phyloP scores from a whole-genome alignment of 2,888 invertebrate species.

The Pyralis farinalis region DNA sequence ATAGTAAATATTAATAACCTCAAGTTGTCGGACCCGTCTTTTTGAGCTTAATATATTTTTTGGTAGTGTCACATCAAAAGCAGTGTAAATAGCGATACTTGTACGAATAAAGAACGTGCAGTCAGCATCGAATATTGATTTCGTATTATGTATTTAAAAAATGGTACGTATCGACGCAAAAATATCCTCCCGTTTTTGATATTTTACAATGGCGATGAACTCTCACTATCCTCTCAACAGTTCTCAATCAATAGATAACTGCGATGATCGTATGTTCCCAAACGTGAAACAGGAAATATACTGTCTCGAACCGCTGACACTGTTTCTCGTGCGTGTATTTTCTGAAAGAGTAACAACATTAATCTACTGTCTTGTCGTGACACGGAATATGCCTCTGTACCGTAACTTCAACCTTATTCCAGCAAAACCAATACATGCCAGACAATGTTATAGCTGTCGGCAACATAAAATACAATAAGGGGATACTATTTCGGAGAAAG shows the following conservation, averaged over 20 bases:
- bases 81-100: no score
- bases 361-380: slow-evolving; percentile 11
- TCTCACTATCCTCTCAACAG: slow-evolving; percentile 8
- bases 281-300: slow-evolving; percentile 7
- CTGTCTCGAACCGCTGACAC: slow-evolving; percentile 5
- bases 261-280: slow-evolving; percentile 2
- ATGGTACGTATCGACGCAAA: no score
- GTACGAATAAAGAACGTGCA: no score
- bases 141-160: no score
- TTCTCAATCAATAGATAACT: slow-evolving; percentile 6
- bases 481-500: slow-evolving; percentile 22
- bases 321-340: slow-evolving; percentile 9
- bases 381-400: slow-evolving; percentile 6
- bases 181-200: no score
- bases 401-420: slow-evolving; percentile 8
- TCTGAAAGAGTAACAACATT: slow-evolving; percentile 9
- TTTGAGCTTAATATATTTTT: no score
- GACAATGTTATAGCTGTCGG: slow-evolving; percentile 4
- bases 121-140: no score
- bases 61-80: no score
- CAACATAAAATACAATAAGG: background rate
- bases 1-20: no score
- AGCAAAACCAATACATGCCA: slow-evolving; percentile 7
- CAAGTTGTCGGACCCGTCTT: no score
- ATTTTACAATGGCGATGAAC: slow-evolving; percentile 1